Evolutionary conservation across 1,140 invertebrate species (phyloP).

Genomic region (Zeugodacus cucurbitae): DNA sequence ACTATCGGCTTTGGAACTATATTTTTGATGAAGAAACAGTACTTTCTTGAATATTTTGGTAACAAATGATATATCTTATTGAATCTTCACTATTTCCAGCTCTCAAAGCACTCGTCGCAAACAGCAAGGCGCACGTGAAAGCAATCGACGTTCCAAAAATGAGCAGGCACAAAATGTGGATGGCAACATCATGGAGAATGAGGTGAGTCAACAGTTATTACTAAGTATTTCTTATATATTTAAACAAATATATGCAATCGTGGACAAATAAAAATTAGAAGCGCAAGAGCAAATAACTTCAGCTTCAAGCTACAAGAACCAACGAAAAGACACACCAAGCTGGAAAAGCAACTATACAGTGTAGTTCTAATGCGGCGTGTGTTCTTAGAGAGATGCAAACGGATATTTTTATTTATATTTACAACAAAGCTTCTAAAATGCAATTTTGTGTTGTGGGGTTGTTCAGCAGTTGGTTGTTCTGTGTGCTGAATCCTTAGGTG

Average conservation of each 20-base stretch:
- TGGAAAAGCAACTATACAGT: not conserved
- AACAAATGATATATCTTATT: too few species aligned
- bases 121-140: conserved; percentile 55
- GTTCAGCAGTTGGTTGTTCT: too few species aligned
- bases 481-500: too few species aligned
- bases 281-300: not conserved
- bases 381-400: too few species aligned
- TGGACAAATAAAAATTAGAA: not conserved
- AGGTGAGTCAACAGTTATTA: conserved; percentile 48
- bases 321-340: not conserved
- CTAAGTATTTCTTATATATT: not conserved
- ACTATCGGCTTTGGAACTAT: too few species aligned
- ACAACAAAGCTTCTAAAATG: too few species aligned
- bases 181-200: conserved; percentile 64
- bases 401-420: too few species aligned
- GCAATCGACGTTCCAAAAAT: conserved; percentile 59
- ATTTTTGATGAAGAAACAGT: too few species aligned
- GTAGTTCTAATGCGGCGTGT: not conserved
- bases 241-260: not conserved
- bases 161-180: conserved; percentile 63
- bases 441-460: too few species aligned
- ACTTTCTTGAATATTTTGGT: too few species aligned
- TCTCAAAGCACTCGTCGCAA: conserved; percentile 54
- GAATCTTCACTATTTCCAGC: conserved; percentile 44
- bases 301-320: not conserved